Evolutionary conservation across 2,888 invertebrate genomes (phyloP), one percentile per base, ranked within the genome.

Genomic region (Drosophila setosimentum): DNA sequence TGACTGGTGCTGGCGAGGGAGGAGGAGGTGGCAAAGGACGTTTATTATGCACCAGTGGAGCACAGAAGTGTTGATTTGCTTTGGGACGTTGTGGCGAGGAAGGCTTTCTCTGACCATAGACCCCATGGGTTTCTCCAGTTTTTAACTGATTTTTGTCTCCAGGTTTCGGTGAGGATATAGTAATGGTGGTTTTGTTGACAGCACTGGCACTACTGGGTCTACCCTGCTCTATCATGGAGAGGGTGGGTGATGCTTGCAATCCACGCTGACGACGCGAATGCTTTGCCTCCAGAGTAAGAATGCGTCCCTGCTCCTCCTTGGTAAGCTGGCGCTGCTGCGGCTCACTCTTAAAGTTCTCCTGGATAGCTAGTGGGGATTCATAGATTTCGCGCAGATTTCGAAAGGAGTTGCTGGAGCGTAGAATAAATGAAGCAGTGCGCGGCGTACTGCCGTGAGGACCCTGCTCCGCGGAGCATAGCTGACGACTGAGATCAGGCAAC

Each of bases 331-430:
- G 51, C 32, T 71, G 73, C 53, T 65, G 94, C 91, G 33, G 94
- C 92, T 85, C 91, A 53, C 75, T 80, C 49, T 87, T 91, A 58
- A 81, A 84, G 60, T 78, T 90, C 59, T 94, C 93, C 57, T 93
- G 93, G 33, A 93, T 92, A 71, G 94, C 94, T 72, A 94, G 94
- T 51, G 95, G 94, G 18, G 95, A 95, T 82, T 97, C 96, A 84
- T 96, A 96, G 75, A 97, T 96, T 90, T 96, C 96, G 60, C 96
- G 94, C 2, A 97, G 93, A 83, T 94, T 95, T 60, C 95, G 94
- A 89, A 97, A 97, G 59, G 96, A 96, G 11, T 96, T 96, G 75
- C 95, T 96, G 62, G 96, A 95, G 73, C 95, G 94, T 0, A 97
- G 91, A 27, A 96, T 94, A 80, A 96, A 96, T 42, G 95, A 94